Evolutionary conservation across 30 jellyfish, hydroid and myxozoan species (phyloP).

Genomic region (Catostylus mosaicus): DNA sequence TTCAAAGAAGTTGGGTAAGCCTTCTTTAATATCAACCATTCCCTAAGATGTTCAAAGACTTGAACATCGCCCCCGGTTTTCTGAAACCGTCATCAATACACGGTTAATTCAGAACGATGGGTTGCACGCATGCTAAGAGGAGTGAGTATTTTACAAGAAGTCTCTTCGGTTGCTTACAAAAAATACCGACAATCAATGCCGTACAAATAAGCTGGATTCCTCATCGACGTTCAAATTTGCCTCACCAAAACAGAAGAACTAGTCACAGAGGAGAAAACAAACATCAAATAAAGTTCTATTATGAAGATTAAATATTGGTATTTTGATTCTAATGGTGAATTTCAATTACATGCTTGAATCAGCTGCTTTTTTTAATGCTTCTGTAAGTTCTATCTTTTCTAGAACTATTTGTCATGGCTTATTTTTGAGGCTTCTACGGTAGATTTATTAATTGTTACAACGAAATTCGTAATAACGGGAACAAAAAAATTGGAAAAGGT

Average conservation of each 20-base stretch:
- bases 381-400: too few relatives aligned
- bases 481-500: too few relatives aligned
- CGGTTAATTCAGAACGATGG: background rate
- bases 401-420: too few relatives aligned
- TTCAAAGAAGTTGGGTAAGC: too few relatives aligned
- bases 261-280: background rate
- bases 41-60: background rate
- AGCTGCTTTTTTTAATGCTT: slow-evolving; percentile 23
- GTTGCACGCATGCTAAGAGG: background rate
- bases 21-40: too few relatives aligned
- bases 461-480: too few relatives aligned
- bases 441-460: too few relatives aligned
- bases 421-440: too few relatives aligned
- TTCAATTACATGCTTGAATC: slow-evolving; percentile 15
- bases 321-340: slow-evolving; percentile 4
- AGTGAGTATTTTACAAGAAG: background rate
- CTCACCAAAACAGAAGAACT: background rate
- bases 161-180: background rate
- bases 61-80: slow-evolving; percentile 7
- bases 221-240: slow-evolving; percentile 16
- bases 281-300: background rate
- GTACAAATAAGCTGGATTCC: slow-evolving; percentile 28
- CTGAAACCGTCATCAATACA: background rate
- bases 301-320: slow-evolving; percentile 9
- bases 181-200: slow-evolving; percentile 37